Base-by-base conservation (phyloP, 2,113 vertebrate species). In the Alethe diademata region DNA sequence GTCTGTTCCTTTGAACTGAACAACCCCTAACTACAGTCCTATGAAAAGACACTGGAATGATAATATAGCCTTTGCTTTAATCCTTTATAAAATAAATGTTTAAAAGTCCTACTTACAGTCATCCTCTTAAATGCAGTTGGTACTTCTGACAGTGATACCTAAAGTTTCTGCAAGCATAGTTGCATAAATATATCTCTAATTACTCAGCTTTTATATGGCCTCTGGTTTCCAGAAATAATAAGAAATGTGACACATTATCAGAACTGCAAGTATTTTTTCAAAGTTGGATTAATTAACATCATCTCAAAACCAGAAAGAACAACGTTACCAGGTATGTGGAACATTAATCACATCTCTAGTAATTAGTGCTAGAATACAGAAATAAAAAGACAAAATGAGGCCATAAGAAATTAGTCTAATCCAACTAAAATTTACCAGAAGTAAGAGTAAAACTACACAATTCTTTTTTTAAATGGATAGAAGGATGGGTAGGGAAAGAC, bases 231-330 rank as follows among this genome's bases (percentile, higher is more conserved):
- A 96, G 31, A 83, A 93, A 91, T 75, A 96, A 94, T 96, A 95
- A 94, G 40, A 69, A 96, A 95, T 90, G 57, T 93, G 95, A 95
- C 94, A 75, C 71, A 50, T 40, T 86, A 94, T 71, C 60, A 85
- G 91, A 90, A 97, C 76, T 76, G 40, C 87, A 96, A 93, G 91
- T 87, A 72, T 96, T 88, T 96, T 97, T 94, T 89, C 89, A 67
- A 95, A 95, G 86, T 96, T 97, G 96, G 97, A 96, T 97, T 98
- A 98, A 98, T 98, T 97, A 98, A 90, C 94, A 95, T 97, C 96
- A 97, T 98, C 95, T 91, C 93, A 92, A 97, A 97, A 97, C 89
- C 94, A 97, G 96, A 95, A 93, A 88, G 95, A 98, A 97, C 93
- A 97, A 97, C 98, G 94, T 95, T 92, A 90, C 85, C 58, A 88